Base-by-base conservation (phyloP, 53 echinoderm and acorn worm species). In the Paracentrotus lividus region DNA sequence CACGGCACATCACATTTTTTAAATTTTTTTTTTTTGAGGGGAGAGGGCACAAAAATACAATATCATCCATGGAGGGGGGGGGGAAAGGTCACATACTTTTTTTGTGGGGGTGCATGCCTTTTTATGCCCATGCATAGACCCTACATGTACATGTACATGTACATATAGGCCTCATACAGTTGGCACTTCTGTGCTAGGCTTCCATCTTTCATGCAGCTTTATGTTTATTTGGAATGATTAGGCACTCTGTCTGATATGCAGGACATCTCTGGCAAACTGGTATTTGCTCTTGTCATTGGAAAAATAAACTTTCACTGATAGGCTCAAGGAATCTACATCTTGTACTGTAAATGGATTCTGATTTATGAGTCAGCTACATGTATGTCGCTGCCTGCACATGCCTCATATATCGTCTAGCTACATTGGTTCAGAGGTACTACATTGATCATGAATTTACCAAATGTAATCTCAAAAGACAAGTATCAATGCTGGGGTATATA, bases 271-370 rank as follows among this genome's bases (percentile, higher is more conserved):
- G 18, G 81, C 45, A 49, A 81, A n/a, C 45, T 81, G 81, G 44
- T n/a, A 81, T 81, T 81, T 45, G 81, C 81, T 45, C 81, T 76
- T 45, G 81, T 81, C 81, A 27, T n/a, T 81, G 47, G 81, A 38
- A 27, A 81, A 81, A 81, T 47, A 81, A 81, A 81, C 81, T 81
- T n/a, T 81, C 81, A 26, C 26, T 81, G 81, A 1, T 36, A 10
- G 3, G 68, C 68, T 34, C 72, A 72, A 38, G 72, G 36, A 40
- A 72, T 72, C 36, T 36, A 40, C 72, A 72, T 40, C 36, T 38
- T 72, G 40, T n/a, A n/a, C 16, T 64, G 64, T 52, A 64, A 29
- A 31, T 29, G 10, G 27, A 64, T 10, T 16, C 64, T 64, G 64
- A 64, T 64, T 64, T 64, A 64, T 64, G 64, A 64, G 64, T 10